Evolutionary conservation across 2,888 invertebrate genomes (phyloP), one percentile per base, ranked within the genome.

Genomic region (Ophioninae sp.): DNA sequence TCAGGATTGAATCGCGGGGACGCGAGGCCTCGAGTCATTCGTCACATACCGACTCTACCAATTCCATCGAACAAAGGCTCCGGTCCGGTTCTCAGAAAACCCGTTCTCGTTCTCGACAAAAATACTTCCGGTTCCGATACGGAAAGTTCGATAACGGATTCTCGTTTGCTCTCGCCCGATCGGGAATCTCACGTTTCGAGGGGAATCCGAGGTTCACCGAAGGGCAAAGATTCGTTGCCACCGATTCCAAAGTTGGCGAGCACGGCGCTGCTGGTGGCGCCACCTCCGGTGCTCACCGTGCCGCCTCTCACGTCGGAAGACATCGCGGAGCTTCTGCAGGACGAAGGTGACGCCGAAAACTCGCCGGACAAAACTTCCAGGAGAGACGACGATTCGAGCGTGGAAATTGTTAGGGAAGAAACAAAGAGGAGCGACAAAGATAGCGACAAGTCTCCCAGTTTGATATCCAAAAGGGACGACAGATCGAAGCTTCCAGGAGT

Each of bases 221-320:
- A 84, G 41, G n/a, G 81, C 0, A 88, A 89, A 30, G 83, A 86
- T n/a, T 50, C 50, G 13, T 59, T 83, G 17, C 75, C 79, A 30
- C 78, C 78, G 7, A 30, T 81, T 10, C 76, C 77, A 13, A 87
- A 70, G 87, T 69, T 87, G 17, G 81, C 89, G 0, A 57, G 87
- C 0, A 86, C 87, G 20, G 87, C 90, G 3, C 73, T 91, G 20
- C 70, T 91, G 10, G 87, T 89, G 0, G 89, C 91, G 17, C 89
- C 90, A 2, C 90, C 89, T 2, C 88, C 89, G 0, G 87, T 90
- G 0, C 88, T 89, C 0, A 89, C 89, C 0, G 89, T 90, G 50
- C 92, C 92, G 6, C 93, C 93, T 1, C 85, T 93, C 5, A 90
- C 92, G 1, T 89, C 88, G 57, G 92, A 91, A 70, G 93, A 93